phyloP scores from a whole-genome alignment of 2,888 invertebrate species.

The Quadroppia sp. region DNA sequence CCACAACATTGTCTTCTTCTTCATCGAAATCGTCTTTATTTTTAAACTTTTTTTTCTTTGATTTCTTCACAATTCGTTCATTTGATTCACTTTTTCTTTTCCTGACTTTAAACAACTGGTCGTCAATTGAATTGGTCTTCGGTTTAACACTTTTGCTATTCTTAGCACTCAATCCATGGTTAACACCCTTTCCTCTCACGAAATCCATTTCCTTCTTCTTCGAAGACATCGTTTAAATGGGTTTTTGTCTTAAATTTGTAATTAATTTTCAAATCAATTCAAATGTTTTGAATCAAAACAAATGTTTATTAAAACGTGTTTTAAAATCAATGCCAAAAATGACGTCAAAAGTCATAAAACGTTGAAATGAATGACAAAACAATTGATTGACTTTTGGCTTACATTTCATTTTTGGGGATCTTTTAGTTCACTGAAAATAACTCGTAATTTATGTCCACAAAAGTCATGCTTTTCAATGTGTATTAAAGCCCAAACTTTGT shows the following conservation, averaged over 20 bases:
- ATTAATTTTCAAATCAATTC: neutral
- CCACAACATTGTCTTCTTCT: slow-evolving; percentile 6
- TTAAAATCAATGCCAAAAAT: too few relatives aligned
- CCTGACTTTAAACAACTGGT: neutral
- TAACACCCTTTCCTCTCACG: slow-evolving; percentile 22
- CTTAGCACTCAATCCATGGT: neutral
- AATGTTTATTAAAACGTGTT: too few relatives aligned
- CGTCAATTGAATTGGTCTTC: neutral
- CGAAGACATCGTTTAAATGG: slow-evolving; percentile 21
- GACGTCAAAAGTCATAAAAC: too few relatives aligned
- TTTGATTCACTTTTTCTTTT: neutral
- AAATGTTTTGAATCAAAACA: too few relatives aligned
- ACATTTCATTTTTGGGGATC: too few relatives aligned
- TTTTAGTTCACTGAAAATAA: too few relatives aligned
- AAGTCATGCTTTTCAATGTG: too few relatives aligned
- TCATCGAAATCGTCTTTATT: neutral
- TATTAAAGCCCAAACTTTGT: too few relatives aligned
- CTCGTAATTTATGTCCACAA: too few relatives aligned
- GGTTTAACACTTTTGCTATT: neutral
- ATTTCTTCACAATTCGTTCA: neutral
- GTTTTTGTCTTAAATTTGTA: neutral
- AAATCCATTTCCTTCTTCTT: slow-evolving; percentile 21
- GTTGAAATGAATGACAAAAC: too few relatives aligned
- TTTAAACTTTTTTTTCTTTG: slow-evolving; percentile 8
- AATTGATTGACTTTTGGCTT: too few relatives aligned